Base-by-base conservation (phyloP, 2,888 invertebrate species). In the Dicranocentrus wangi region DNA sequence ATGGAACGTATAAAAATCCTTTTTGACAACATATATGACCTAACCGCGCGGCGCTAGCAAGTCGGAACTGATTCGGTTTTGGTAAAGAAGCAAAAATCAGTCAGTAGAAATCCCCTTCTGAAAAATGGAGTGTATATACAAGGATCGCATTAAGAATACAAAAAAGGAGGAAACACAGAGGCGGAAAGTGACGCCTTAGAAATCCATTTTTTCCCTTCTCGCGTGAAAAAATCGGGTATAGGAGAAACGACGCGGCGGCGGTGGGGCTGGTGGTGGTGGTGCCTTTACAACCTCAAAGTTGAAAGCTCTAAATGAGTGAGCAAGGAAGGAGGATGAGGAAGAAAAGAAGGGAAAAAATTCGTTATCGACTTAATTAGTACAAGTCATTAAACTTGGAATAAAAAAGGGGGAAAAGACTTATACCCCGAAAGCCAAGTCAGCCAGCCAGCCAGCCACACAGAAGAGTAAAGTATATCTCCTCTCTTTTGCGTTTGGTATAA, bases 321-420 rank as follows among this genome's bases (percentile, higher is more conserved):
- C 72, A 72, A 79, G 72, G 72, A 76, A 78, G 71, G 79, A 79
- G 72, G 72, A 70, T 60, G 80, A 69, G 65, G 71, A 77, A 72
- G 72, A n/a, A 66, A 51, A 71, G 76, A 61, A 84, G 83, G 85
- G 82, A 83, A 86, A 39, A 84, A 84, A 84, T 83, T 85, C 85
- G 81, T 84, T 84, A 82, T 84, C 82, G 83, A 85, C 82, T 85
- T 85, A 85, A 85, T 85, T 85, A 85, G 85, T 84, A 83, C 80
- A 83, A 83, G 83, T 84, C 83, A 85, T 85, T 85, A 85, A 85
- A 85, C 82, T 81, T 55, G 82, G 83, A 85, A 84, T 82, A 84
- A 84, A 84, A 84, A 83, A 81, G 82, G 82, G 80, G 19, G 58
- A 58, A 58, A 58, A 28, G n/a, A n/a, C n/a, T n/a, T n/a, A n/a